phyloP scores from a whole-genome alignment of 2,113 vertebrate species.

The Neopipo cinnamomea region DNA sequence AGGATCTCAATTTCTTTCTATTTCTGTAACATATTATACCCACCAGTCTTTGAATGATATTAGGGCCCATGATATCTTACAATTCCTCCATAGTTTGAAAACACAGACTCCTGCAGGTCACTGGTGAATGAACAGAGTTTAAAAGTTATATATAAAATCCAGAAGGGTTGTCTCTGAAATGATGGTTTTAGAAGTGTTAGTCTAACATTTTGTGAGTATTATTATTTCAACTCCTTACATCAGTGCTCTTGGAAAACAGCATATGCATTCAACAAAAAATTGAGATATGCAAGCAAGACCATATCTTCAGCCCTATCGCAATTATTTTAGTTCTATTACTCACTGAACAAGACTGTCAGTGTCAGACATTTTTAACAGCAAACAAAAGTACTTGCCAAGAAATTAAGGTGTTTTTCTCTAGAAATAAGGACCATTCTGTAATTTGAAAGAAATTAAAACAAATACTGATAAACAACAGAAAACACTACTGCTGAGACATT shows the following conservation, averaged over 20 bases:
- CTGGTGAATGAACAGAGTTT: not conserved
- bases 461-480: not conserved
- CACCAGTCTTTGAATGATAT: not conserved
- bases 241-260: not conserved
- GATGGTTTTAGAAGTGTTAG: not conserved
- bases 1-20: not conserved
- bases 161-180: not conserved
- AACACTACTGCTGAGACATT: not conserved
- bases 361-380: not conserved
- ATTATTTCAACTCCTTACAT: not conserved
- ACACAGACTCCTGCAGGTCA: not conserved
- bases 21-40: not conserved
- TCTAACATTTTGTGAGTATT: not conserved
- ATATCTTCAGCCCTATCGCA: not conserved
- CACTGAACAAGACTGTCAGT: not conserved
- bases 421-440: not conserved
- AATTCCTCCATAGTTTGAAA: accelerated
- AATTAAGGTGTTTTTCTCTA: not conserved
- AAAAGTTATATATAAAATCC: not conserved
- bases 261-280: not conserved
- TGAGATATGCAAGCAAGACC: not conserved
- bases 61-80: not conserved
- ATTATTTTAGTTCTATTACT: not conserved
- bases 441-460: not conserved
- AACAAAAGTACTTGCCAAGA: not conserved